Percentiles rank a stretch among this genome's conserved stretches.
phyloP scores from a whole-genome alignment of 2,113 vertebrate species.

The Melanostigma gelatinosum region DNA sequence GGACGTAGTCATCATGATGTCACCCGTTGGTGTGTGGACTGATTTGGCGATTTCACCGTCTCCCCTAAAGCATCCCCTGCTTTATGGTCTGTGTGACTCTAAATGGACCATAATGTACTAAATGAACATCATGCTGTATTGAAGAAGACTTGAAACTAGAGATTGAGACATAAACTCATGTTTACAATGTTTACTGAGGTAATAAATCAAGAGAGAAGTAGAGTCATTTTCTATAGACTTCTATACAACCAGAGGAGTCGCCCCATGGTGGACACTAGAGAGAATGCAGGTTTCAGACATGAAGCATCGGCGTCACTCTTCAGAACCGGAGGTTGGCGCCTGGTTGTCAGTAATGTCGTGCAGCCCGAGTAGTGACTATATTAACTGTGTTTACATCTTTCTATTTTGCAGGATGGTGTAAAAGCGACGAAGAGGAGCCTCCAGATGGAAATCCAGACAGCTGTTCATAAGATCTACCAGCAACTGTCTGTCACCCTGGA shows the following conservation, averaged over 20 bases:
- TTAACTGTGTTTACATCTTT: not conserved
- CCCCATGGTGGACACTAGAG: not conserved
- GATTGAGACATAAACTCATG: too few species aligned
- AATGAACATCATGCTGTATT: not conserved
- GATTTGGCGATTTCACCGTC: too few species aligned
- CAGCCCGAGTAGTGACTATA: not conserved
- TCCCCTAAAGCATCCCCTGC: not conserved
- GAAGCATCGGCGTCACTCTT: not conserved
- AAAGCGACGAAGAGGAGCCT: conserved; percentile 93
- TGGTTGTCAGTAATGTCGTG: not conserved
- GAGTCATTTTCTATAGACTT: too few species aligned
- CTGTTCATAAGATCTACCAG: conserved; percentile 98
- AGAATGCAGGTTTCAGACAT: not conserved
- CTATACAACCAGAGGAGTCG: too few species aligned
- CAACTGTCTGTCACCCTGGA: conserved; percentile 94
- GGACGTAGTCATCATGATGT: too few species aligned
- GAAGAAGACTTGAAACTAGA: not conserved
- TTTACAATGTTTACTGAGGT: too few species aligned
- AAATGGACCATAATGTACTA: not conserved
- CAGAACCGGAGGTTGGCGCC: too few species aligned
- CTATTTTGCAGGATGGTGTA: conserved; percentile 88
- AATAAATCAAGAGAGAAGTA: too few species aligned
- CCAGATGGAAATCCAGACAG: conserved; percentile 95
- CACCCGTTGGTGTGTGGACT: too few species aligned
- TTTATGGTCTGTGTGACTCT: not conserved